Percentiles rank a stretch among this genome's conserved stretches.
phyloP scores from a whole-genome alignment of 1,140 invertebrate species.

The Eueides isabella region DNA sequence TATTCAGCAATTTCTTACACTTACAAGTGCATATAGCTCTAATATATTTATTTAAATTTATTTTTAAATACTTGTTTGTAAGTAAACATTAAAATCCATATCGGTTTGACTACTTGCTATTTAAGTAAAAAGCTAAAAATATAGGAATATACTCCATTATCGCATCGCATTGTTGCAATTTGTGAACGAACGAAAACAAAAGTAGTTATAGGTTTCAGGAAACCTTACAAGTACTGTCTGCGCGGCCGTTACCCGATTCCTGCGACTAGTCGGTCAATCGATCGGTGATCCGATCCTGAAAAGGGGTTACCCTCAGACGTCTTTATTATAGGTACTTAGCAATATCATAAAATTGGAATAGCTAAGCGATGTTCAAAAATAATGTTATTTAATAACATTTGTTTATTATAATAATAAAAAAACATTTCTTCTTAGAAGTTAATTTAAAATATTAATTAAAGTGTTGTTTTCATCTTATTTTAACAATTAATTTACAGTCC shows the following conservation, averaged over 20 bases:
- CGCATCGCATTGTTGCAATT: conserved; percentile 44
- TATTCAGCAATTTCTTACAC: no score
- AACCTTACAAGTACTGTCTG: conserved; percentile 61
- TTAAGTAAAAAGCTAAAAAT: conserved; percentile 29
- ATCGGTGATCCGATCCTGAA: conserved; percentile 20
- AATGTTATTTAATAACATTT: neutral
- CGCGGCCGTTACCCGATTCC: conserved; percentile 46
- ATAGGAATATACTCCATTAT: conserved; percentile 28
- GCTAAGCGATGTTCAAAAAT: neutral
- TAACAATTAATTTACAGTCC: no score
- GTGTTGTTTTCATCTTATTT: no score
- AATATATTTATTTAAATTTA: no score
- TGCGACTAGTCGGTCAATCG: conserved; percentile 44
- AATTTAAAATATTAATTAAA: no score
- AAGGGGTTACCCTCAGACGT: conserved; percentile 25
- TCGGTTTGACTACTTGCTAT: no score
- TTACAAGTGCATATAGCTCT: no score
- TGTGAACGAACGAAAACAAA: conserved; percentile 50
- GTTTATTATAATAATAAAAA: neutral
- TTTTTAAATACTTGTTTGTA: no score
- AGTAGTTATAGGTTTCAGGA: conserved; percentile 64
- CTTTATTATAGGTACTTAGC: conserved; percentile 18
- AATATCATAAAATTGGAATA: conserved; percentile 27
- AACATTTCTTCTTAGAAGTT: neutral
- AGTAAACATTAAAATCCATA: no score